phyloP scores from a whole-genome alignment of 2,888 invertebrate species.

The Onchidella celtica region DNA sequence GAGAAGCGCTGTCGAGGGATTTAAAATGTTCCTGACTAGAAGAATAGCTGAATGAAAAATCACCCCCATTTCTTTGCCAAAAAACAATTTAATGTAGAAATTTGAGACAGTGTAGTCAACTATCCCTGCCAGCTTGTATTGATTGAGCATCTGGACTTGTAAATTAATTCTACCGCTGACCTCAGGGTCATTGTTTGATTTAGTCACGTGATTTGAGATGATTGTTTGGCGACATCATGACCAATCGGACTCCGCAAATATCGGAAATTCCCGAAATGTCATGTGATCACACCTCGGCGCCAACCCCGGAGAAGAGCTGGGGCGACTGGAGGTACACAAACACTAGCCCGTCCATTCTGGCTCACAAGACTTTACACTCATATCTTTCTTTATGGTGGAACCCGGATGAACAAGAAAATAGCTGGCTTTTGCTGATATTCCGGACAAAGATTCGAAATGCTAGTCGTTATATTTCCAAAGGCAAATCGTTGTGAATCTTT shows the following conservation, averaged over 20 bases:
- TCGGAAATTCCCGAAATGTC: slow-evolving; percentile 13
- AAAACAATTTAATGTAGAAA: not conserved
- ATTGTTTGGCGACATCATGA: slow-evolving; percentile 43
- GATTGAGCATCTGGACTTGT: slow-evolving; percentile 22
- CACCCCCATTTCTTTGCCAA: too few relatives aligned
- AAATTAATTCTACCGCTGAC: slow-evolving; percentile 33
- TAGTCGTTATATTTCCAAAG: too few relatives aligned
- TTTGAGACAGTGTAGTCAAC: slow-evolving; percentile 16
- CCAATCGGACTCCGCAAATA: slow-evolving; percentile 44
- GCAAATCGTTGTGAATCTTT: too few relatives aligned
- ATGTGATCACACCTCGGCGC: slow-evolving; percentile 35
- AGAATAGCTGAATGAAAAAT: too few relatives aligned
- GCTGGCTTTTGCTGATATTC: too few relatives aligned
- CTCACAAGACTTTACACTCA: not conserved
- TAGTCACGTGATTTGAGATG: slow-evolving; percentile 38
- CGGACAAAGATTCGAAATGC: too few relatives aligned
- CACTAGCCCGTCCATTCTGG: not conserved
- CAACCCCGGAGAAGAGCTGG: not conserved
- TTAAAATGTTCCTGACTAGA: too few relatives aligned
- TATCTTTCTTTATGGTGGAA: not conserved
- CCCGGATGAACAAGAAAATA: not conserved
- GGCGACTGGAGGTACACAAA: not conserved
- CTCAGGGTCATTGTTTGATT: slow-evolving; percentile 24
- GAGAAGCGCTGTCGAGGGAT: too few relatives aligned
- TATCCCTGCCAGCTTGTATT: not conserved